Base-by-base conservation (phyloP, 1,140 invertebrate genomes). In the Nephotettix cincticeps region DNA sequence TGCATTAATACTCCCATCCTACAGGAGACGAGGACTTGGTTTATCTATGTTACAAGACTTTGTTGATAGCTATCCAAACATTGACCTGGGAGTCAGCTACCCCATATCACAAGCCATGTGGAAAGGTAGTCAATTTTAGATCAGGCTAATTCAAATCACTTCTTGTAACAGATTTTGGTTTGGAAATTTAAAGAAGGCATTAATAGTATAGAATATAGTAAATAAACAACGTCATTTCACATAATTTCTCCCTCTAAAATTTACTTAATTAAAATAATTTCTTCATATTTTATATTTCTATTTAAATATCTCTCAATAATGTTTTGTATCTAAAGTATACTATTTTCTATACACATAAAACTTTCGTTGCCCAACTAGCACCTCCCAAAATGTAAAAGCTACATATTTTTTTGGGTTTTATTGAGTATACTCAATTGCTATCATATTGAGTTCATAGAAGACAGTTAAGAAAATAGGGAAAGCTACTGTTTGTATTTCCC, bases 41-140 rank as follows among this genome's bases (percentile, higher is more conserved):
- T 63, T 69, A 51, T 29, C 54, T 51, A 71, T 77, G 30, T 30
- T 80, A 51, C 23, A 75, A 72, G 75, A 78, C 70, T 14, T 79
- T 28, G 14, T 74, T 4, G 19, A 21, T 45, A 61, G 71, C 29
- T 71, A 74, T 68, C 77, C 76, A 17, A 71, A 74, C 27, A 58
- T 78, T 27, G 74, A 79, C 63, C 75, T 81, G 29, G 80, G 77
- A 9, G 73, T 81, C 36, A 80, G 79, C 51, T 70, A 74, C 29
- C 80, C 80, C 13, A 75, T 81, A 21, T 79, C 80, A 11, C 51
- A 74, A 0, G 68, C 76, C 19, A 81, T 81, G 80, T 72, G 73
- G 36, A 77, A 76, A 78, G 80, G 80, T 81, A 70, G 43, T n/a
- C 14, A 56, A 67, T 9, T 14, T 11, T 58, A 11, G 25, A 58